These are phyloP conservation scores for Orthonyx spaldingii DNA, from an alignment of 2,113 vertebrate species.

Conservation along the genomic window DNA sequence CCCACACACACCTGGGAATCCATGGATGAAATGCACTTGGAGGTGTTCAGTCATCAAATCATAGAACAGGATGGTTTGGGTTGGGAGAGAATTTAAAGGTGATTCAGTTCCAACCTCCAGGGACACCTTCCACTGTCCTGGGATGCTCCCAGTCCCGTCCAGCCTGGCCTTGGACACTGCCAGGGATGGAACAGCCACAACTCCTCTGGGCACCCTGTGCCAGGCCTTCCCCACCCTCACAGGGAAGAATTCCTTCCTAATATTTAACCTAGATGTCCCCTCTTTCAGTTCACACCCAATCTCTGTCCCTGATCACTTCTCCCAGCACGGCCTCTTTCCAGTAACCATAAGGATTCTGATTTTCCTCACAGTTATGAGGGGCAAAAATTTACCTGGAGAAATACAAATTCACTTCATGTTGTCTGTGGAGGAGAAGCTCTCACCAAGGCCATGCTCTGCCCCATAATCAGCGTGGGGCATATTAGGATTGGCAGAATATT, in stretches of 20 bases:
- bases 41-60: background rate
- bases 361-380: background rate
- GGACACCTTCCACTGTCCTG: background rate
- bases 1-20: background rate
- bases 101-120: background rate
- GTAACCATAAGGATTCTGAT: background rate
- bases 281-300: background rate
- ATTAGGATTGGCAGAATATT: background rate
- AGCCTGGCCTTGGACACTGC: background rate
- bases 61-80: background rate
- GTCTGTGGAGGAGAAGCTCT: background rate
- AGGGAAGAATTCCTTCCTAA: background rate
- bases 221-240: background rate
- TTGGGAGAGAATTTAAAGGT: background rate
- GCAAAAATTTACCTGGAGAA: background rate
- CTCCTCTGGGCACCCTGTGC: background rate
- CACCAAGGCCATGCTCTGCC: background rate
- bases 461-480: background rate
- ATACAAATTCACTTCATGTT: background rate
- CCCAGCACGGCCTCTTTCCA: background rate
- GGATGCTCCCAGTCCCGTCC: rapidly evolving
- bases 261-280: background rate
- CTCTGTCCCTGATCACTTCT: background rate
- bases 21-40: background rate
- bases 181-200: background rate